A percentile compares a stretch with the other conserved stretches of the same genome.
These are phyloP conservation scores for Hiodon alosoides DNA, from an alignment of 2,113 vertebrate genomes.

Conservation along the genomic window DNA sequence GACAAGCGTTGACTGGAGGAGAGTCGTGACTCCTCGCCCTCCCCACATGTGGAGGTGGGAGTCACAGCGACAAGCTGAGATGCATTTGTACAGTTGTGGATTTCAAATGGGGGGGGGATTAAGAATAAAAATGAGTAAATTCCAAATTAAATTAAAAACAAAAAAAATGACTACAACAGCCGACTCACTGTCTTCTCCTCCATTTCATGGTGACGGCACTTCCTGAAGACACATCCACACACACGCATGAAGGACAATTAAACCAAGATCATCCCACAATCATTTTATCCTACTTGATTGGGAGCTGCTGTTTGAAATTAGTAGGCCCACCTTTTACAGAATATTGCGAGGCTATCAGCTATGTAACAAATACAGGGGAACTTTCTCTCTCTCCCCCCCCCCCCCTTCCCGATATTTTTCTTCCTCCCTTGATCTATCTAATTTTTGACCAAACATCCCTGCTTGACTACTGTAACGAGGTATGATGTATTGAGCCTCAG, in stretches of 20 bases:
- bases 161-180: no score
- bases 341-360: slow-evolving; percentile 51
- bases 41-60: no score
- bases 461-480: slow-evolving; percentile 76
- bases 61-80: no score
- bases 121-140: no score
- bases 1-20: no score
- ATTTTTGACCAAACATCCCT: slow-evolving; percentile 70
- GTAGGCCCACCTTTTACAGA: slow-evolving; percentile 57
- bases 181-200: background rate
- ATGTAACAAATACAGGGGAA: slow-evolving; percentile 52
- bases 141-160: no score
- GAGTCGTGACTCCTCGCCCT: no score
- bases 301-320: slow-evolving; percentile 52
- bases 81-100: no score
- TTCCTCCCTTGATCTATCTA: slow-evolving; percentile 56
- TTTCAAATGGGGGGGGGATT: no score
- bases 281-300: slow-evolving; percentile 42
- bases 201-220: background rate
- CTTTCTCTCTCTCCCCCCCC: background rate
- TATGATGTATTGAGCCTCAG: slow-evolving; percentile 76
- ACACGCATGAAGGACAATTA: slow-evolving; percentile 33
- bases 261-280: slow-evolving; percentile 58
- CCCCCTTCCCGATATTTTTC: background rate
- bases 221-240: background rate